Percentiles rank a stretch among this genome's conserved stretches.
Evolutionary conservation across 1,140 invertebrate genomes (phyloP).

Genomic region (Platyura marginata): DNA sequence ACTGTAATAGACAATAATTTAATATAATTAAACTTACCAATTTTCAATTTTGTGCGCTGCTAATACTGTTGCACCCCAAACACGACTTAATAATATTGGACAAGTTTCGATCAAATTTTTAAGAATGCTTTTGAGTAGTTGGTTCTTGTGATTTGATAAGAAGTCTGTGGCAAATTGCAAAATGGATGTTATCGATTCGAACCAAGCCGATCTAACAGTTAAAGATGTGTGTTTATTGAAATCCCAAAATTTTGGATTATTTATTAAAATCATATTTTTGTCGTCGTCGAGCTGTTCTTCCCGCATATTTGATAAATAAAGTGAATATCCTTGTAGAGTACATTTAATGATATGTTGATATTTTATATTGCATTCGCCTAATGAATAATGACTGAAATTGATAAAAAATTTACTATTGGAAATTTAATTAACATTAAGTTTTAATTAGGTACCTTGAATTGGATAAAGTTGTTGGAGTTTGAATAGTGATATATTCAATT

Average conservation of each 20-base stretch:
- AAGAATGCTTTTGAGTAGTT: constrained; percentile 38
- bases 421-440: constrained; percentile 5
- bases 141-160: constrained; percentile 29
- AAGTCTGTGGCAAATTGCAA: constrained; percentile 31
- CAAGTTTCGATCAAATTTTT: constrained; percentile 53
- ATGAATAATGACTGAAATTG: constrained; percentile 14
- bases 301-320: constrained; percentile 35
- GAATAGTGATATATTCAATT: constrained; percentile 44
- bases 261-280: constrained; percentile 32
- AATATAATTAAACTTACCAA: constrained; percentile 11
- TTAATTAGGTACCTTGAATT: constrained; percentile 11
- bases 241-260: constrained; percentile 55
- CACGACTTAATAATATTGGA: constrained; percentile 35
- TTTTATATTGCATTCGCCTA: constrained; percentile 54
- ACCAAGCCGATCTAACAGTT: constrained; percentile 36
- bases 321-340: constrained; percentile 43
- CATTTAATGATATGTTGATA: constrained; percentile 46
- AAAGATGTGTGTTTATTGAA: constrained; percentile 31
- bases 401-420: constrained; percentile 7
- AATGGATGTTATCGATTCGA: constrained; percentile 38
- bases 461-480: constrained; percentile 34
- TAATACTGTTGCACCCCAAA: constrained; percentile 38
- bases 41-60: constrained; percentile 14
- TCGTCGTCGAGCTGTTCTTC: constrained; percentile 30
- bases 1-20: constrained; percentile 28